Evolutionary conservation across 2,113 vertebrate genomes (phyloP), one percentile per base, ranked within the genome.

Genomic region (Camelus bactrianus): DNA sequence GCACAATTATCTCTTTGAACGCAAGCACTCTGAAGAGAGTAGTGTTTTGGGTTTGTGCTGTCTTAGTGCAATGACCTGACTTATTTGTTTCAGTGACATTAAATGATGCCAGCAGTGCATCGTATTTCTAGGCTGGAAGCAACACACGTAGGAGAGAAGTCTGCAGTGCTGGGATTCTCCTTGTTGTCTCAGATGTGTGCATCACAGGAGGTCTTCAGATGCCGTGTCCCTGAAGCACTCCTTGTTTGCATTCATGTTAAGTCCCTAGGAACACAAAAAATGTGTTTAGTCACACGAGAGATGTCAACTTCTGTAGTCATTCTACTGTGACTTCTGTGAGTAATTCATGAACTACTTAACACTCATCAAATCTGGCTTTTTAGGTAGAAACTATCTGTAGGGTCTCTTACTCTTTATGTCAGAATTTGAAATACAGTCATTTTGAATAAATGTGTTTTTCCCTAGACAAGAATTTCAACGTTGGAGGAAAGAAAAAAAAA

Each of bases 341-440:
- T 98, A 97, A 98, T 98, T 98, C 96, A 98, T 96, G 94, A 97
- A 67, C 93, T 75, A 73, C 92, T 98, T 98, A 98, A 95, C 15
- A 92, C 92, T 97, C 95, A 97, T 97, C 96, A 98, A 97, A 97
- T 97, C 50, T 96, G 94, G 35, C 86, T 98, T 98, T 98, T 98
- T 96, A 94, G 92, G 67, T 94, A 89, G 95, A 94, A 96, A 82
- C 0, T 0, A n/a, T 77, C 87, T 93, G 32, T 48, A 97, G 95
- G 76, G 13, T 65, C 56, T 97, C 48, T 65, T 80, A 80, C 16
- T 67, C 93, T 97, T 87, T 80, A 72, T 72, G 62, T 81, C 46
- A 48, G 28, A 50, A 28, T 92, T 69, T 82, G 35, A 89, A 88
- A 69, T 54, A 30, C 19, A 73, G 58, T 75, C 42, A 50, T 79